phyloP scores from a whole-genome alignment of 2,113 vertebrate genomes.

The Rhineura floridana region DNA sequence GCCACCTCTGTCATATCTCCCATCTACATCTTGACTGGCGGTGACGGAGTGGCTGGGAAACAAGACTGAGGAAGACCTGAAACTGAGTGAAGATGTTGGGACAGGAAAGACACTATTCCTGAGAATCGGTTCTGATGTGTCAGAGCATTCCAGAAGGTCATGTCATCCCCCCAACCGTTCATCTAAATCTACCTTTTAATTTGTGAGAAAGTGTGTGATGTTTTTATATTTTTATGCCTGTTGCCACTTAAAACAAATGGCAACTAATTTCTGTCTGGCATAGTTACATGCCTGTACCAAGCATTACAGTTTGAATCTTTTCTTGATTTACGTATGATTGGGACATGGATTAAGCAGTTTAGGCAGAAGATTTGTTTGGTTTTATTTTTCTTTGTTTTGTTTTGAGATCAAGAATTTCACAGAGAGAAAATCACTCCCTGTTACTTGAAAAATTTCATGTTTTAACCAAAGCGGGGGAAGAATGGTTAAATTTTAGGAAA shows the following conservation, averaged over 20 bases:
- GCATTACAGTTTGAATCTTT: neutral
- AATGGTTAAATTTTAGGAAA: rapidly evolving
- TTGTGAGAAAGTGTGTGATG: neutral
- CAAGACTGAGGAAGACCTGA: too few species aligned
- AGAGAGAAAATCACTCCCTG: too few species aligned
- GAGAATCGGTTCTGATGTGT: neutral
- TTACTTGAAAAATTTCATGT: neutral
- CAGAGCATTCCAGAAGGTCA: neutral
- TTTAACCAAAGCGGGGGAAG: conserved; percentile 8
- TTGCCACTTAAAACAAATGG: neutral
- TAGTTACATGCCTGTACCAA: neutral
- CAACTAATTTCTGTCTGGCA: neutral
- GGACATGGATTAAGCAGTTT: neutral
- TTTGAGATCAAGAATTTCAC: neutral
- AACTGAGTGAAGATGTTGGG: too few species aligned
- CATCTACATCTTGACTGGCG: neutral
- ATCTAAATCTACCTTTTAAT: neutral
- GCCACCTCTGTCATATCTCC: too few species aligned
- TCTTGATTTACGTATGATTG: neutral
- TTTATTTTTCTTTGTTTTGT: neutral
- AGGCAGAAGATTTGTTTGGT: neutral
- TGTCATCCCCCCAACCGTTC: neutral
- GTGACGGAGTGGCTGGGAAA: too few species aligned
- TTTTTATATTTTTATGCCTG: neutral
- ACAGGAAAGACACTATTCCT: too few species aligned